Evolutionary conservation across 2,113 vertebrate species (phyloP), one percentile per base, ranked within the genome.

Genomic region (Psophia crepitans): DNA sequence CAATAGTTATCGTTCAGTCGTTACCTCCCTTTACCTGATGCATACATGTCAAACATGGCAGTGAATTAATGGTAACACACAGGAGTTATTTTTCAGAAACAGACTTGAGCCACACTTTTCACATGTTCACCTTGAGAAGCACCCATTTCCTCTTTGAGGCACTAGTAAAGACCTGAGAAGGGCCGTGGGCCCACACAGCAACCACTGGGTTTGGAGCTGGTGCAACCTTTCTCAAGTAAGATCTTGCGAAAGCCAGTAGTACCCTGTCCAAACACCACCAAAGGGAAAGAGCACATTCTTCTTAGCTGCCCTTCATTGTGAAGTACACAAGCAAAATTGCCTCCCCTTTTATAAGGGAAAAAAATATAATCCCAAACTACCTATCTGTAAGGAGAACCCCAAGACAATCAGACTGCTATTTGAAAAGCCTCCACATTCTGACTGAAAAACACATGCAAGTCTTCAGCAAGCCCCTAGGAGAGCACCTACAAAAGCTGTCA

Each of bases 1-100:
- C 93, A 95, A 75, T 95, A 66, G 41, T 71, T 86, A 80, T 90
- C 95, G 76, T 97, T 97, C 46, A 89, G 78, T 81, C 56, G 27
- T 69, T 86, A 77, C 30, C 37, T 71, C 58, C 26, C 54, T 60
- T 65, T 65, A 93, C 58, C 33, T 44, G 74, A 94, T n/a, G n/a
- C 33, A 39, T 1, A 0, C n/a, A 19, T 32, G 21, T 27, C 79
- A 83, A 48, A 74, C 33, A 66, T 14, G 41, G 73, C 48, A 84
- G 39, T 2, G 1, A 69, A 83, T 87, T 93, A 84, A 87, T 86
- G 20, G 84, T 77, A 92, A 88, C 49, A 88, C 49, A 84, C 28
- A 23, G 32, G 17, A 1, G 3, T 43, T 79, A n/a, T 43, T 79
- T 56, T 61, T 43, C 74, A 90, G 69, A 74, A 91, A 54, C 23